Base-by-base conservation (phyloP, 2,888 invertebrate genomes). In the Drosophila putrida region DNA sequence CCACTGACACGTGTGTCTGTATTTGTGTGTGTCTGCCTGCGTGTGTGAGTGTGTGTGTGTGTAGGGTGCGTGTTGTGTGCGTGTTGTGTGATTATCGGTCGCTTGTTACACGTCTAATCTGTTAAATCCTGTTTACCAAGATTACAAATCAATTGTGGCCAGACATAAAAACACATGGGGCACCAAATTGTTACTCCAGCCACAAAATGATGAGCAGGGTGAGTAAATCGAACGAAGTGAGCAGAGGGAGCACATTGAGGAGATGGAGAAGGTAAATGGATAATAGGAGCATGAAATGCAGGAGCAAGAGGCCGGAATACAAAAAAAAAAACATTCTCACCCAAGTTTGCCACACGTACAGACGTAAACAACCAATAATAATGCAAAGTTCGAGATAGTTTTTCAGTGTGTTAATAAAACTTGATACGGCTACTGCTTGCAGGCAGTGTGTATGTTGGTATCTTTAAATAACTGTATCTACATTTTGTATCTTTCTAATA, bases 121-220 rank as follows among this genome's bases (percentile, higher is more conserved):
- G 85, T 82, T 89, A 87, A 89, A 87, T 85, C 89, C 89, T 85
- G 89, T 85, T 84, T 84, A 82, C 88, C 74, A 71, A 87, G 85
- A 85, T 89, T 85, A 89, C 85, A 87, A 85, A 85, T 85, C 85
- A 85, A 85, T 85, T 89, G 85, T 81, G 86, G 77, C 77, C 86
- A 79, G 65, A 81, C 87, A 88, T 83, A 88, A 77, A 80, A 78
- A 82, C 78, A 72, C 75, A 83, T 69, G 74, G 64, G 71, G 46
- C 58, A 36, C 28, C 25, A 51, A 49, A 66, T 63, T 44, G 47
- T 54, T 58, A 27, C 31, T 36, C 20, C 55, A 38, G 3, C 15
- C 33, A 25, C 44, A 53, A 36, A 41, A 46, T 27, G 15, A 15
- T 33, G 27, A 13, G 36, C 10, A 15, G 13, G 8, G 27, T 8